Evolutionary conservation across 2,888 invertebrate genomes (phyloP).

Genomic region (Chrysodeixis includens): DNA sequence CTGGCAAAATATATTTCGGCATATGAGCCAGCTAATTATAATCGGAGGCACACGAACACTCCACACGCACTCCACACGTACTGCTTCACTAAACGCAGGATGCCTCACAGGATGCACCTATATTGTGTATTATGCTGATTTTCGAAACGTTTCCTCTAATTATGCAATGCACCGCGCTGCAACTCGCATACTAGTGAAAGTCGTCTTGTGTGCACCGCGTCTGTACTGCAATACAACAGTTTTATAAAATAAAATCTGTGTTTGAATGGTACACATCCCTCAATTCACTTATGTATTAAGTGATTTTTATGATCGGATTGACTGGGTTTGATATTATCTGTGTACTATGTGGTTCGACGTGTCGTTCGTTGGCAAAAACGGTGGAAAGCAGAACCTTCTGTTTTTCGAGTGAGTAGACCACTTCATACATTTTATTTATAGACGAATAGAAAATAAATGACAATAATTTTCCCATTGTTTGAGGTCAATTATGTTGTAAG

Average conservation of each 20-base stretch:
- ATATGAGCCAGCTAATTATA: constrained; percentile 16
- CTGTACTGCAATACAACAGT: constrained; percentile 30
- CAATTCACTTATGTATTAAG: constrained; percentile 59
- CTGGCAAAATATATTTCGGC: constrained; percentile 15
- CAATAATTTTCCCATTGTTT: not conserved
- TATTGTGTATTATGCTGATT: constrained; percentile 68
- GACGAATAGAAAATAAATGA: not conserved
- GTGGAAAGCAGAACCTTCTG: constrained; percentile 72
- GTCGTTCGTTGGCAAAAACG: constrained; percentile 71
- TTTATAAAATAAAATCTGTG: constrained; percentile 46
- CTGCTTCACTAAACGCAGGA: constrained; percentile 66
- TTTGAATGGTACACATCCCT: constrained; percentile 50
- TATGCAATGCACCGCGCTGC: constrained; percentile 56
- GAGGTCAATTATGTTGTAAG: not conserved
- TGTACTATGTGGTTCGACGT: constrained; percentile 77
- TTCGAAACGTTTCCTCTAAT: constrained; percentile 80
- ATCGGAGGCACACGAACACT: not conserved
- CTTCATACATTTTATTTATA: not conserved
- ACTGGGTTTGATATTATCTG: constrained; percentile 34
- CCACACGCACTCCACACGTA: constrained; percentile 9
- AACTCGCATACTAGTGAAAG: constrained; percentile 69
- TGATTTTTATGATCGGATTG: constrained; percentile 61
- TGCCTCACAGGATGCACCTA: constrained; percentile 69
- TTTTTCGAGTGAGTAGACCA: constrained; percentile 77
- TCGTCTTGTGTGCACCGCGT: constrained; percentile 56